Evolutionary conservation across 2,113 vertebrate species (phyloP), one percentile per base, ranked within the genome.

Genomic region (Oxyruncus cristatus): DNA sequence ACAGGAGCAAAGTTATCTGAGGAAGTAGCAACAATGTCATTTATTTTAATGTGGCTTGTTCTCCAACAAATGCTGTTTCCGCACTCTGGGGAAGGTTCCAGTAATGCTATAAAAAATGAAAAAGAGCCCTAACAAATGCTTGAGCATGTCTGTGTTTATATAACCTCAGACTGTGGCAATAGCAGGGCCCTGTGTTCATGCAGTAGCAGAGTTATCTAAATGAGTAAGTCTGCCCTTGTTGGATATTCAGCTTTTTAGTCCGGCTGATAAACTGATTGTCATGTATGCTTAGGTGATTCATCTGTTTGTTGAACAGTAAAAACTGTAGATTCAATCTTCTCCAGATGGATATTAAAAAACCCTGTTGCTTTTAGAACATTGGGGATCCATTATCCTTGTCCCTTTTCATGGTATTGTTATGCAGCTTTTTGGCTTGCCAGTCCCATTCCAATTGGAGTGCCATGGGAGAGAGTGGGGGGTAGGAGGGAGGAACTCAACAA

Each of bases 31-130:
- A 92, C 79, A 81, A 63, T 96, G 91, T 58, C 76, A 78, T 96
- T 95, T 96, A 92, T 96, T 97, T 96, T 97, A 97, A 96, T 96
- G 94, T 93, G 76, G 37, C 84, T 92, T 95, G 32, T 52, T 95
- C 78, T 95, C 74, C 59, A 85, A 70, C 84, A 93, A 96, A 95
- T 46, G 73, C 74, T 92, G 52, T 90, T 96, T 94, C 80, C 2
- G 3, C 79, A 49, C 89, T 89, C 96, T 91, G 22, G 5, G 87
- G 91, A 92, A 90, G 42, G 86, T 95, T 97, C 95, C 87, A 91
- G 95, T 93, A 91, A 97, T 62, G 58, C 71, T 84, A 67, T 91
- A 84, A 93, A 94, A 95, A 75, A 55, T 21, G 17, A 86, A 89
- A 86, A 88, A 73, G 44, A 89, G 66, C 68, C 63, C 78, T 70